Evolutionary conservation across 30 jellyfish, hydroid and myxozoan species (phyloP), one percentile per base, ranked within the genome.

Genomic region (Morbakka virulenta): DNA sequence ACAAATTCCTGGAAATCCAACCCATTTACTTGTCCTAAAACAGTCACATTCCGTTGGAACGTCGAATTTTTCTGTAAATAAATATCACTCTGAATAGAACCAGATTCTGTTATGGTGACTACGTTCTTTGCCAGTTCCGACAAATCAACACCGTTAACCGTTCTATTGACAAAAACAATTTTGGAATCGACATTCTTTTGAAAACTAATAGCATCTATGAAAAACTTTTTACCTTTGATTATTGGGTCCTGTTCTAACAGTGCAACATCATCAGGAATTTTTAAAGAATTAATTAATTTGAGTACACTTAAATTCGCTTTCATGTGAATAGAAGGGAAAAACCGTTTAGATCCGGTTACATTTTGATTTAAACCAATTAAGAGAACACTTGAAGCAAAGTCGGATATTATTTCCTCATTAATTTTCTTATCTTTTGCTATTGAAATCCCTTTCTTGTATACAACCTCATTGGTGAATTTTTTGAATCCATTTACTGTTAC

Each of bases 181-280:
- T 64, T 77, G 29, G 98, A 24, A 26, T 52, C 26, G 33, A 76
- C 64, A 13, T 20, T 35, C 2, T 86, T 86, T 4, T 69, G 62
- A 21, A 83, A 50, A 11, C 67, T 69, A 24, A 79, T 62, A 20
- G 79, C 87, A 27, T 77, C 63, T 1, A 27, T 25, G 50, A 82
- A 89, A 2, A 74, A 41, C 33, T 89, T 89, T 11, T 25, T 49
- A 28, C 97, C 97, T 25, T 71, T 83, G 2, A 89, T 76, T 34
- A 52, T 77, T 50, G 82, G 97, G 25, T 2, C 83, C 35, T 90
- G 82, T 32, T 77, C 64, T 66, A 89, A 35, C 2, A 86, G 69
- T 57, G 83, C 95, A 32, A 89, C 68, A 52, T 89, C 97, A 52
- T 24, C 76, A 0, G 97, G 97, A 29, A 89, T 63, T 1, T 65